Evolutionary conservation across 2,888 invertebrate genomes (phyloP), one percentile per base, ranked within the genome.

Genomic region (Mythimna ferrago): DNA sequence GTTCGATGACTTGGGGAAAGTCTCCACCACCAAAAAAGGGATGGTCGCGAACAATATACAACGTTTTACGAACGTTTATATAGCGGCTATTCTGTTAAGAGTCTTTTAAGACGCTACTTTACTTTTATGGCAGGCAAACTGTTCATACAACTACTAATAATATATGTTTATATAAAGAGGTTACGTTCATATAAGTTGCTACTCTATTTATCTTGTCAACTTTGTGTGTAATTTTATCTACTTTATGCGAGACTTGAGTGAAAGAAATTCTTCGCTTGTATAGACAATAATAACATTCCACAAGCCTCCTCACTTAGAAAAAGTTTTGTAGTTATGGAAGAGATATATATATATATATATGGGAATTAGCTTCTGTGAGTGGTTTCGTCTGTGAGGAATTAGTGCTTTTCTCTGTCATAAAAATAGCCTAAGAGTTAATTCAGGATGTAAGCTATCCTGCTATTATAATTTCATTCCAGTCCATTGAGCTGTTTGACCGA

Each of bases 51-150:
- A 51, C 32, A 77, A 48, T 68, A 62, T 56, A 48, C 19, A 38
- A 54, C 4, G n/a, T 61, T 54, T 60, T 64, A 78, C 11, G 58
- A 79, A 78, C 53, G 19, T 70, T 63, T 58, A 32, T 71, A 38
- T 11, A 60, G 19, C 54, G 19, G 51, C 32, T 41, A 21, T 63
- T 44, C 62, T 63, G 53, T 57, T 63, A 76, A 6, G 57, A 44
- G 19, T 48, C 38, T 58, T 26, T 63, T 48, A 58, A 58, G 38
- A 10, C 9, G 32, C 26, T 53, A 44, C 63, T 60, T 79, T 38
- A 63, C 26, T 71, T 73, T 78, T 71, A 76, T 19, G 63, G 19
- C 54, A 21, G 7, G 6, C 48, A 64, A 78, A 78, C 51, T 76
- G 48, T 56, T 41, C 21, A 51, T 67, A 35, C 16, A 56, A 21